These are phyloP conservation scores for Platichthys stellatus DNA, from an alignment of 2,113 vertebrate genomes.

Conservation along the genomic window DNA sequence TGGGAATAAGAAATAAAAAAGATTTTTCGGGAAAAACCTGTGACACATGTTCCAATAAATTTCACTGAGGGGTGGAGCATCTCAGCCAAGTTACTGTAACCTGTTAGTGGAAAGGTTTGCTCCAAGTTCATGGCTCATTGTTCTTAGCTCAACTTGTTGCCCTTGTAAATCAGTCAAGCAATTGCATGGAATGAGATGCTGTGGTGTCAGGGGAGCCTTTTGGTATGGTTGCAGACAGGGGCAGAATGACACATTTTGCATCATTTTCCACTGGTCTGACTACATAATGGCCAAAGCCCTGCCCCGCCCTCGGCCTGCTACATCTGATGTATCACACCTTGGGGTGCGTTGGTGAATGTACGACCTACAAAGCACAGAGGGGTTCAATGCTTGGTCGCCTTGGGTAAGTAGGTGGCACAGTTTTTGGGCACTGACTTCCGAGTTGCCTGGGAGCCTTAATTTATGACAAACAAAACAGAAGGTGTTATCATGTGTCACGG, in stretches of 20 bases:
- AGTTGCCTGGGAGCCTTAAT: slow-evolving; percentile 46
- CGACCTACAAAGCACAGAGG: slow-evolving; percentile 57
- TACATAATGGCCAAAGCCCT: slow-evolving; percentile 45
- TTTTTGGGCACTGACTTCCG: slow-evolving; percentile 39
- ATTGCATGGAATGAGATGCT: slow-evolving; percentile 42
- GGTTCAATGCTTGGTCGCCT: slow-evolving; percentile 53
- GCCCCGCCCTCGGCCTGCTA: slow-evolving; percentile 47
- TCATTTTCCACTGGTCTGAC: slow-evolving; percentile 40
- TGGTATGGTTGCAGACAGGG: slow-evolving; percentile 27
- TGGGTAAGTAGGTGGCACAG: slow-evolving; percentile 66
- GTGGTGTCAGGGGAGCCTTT: slow-evolving; percentile 34
- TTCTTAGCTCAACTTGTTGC: slow-evolving; percentile 57
- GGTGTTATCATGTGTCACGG: slow-evolving; percentile 65
- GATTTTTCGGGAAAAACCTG: not conserved
- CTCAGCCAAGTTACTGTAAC: slow-evolving; percentile 20
- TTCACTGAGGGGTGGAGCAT: slow-evolving; percentile 17
- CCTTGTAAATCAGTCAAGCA: slow-evolving; percentile 48
- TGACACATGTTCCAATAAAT: slow-evolving; percentile 13
- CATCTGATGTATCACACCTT: slow-evolving; percentile 58
- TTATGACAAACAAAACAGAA: slow-evolving; percentile 69
- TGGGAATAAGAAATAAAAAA: not conserved
- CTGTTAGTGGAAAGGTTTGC: slow-evolving; percentile 37
- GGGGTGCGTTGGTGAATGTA: slow-evolving; percentile 51
- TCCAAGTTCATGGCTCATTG: slow-evolving; percentile 26
- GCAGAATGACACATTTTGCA: slow-evolving; percentile 42